Conservation (phyloP, 2,113 vertebrate species). For the Micronycteris hirsuta region DNA sequence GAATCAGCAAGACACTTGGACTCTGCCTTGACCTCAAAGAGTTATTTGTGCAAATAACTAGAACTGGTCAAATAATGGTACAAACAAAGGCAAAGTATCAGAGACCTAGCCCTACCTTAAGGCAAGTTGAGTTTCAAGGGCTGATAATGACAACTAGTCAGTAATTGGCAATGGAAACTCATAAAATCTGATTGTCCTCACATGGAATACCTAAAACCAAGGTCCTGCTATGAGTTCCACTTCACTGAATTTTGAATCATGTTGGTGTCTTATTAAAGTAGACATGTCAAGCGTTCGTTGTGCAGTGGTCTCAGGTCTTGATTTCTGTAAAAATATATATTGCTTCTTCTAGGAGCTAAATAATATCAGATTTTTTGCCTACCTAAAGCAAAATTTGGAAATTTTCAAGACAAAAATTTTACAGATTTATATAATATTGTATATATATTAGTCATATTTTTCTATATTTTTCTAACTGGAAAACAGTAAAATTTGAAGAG, state of each 20-base stretch:
- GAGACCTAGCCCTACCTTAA: neutral
- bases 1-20: neutral
- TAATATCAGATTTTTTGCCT: neutral
- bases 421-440: conserved; percentile 1
- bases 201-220: neutral
- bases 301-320: neutral
- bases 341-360: neutral
- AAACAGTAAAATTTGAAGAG: neutral
- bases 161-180: neutral
- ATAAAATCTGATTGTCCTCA: neutral
- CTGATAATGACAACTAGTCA: conserved; percentile 16
- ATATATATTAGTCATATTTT: neutral
- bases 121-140: neutral
- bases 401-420: conserved; percentile 10
- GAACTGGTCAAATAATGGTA: conserved; percentile 38
- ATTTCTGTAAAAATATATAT: neutral
- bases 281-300: neutral
- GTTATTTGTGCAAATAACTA: neutral
- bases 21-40: neutral
- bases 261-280: neutral
- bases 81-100: neutral
- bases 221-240: neutral
- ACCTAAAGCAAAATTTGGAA: neutral
- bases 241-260: conserved; percentile 9
- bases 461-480: neutral